Percentiles rank a stretch among this genome's conserved stretches.
Conservation (phyloP, 2,888 invertebrate genomes). For the Sympetrum striolatum region DNA sequence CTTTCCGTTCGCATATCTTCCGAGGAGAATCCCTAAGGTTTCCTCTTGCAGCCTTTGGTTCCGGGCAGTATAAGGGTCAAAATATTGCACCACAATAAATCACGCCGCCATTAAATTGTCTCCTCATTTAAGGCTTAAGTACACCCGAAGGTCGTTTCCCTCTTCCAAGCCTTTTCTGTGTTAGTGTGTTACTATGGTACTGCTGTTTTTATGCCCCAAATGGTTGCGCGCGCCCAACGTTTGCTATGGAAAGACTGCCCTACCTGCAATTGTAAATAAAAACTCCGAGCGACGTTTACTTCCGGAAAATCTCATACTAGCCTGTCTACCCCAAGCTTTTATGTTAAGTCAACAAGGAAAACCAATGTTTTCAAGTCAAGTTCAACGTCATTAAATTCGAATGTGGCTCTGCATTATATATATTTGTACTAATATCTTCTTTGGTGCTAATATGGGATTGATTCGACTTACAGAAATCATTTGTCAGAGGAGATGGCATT, state of each 20-base stretch:
- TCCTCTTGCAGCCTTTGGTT: background rate
- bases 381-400: too few species aligned
- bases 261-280: background rate
- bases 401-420: too few species aligned
- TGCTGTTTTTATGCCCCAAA: background rate
- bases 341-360: too few species aligned
- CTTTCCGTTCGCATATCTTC: background rate
- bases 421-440: too few species aligned
- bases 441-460: too few species aligned
- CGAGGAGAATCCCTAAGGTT: background rate
- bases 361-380: too few species aligned
- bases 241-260: background rate
- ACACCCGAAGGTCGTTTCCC: background rate
- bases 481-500: too few species aligned
- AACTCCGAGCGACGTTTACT: background rate
- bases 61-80: slow-evolving; percentile 19
- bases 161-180: background rate
- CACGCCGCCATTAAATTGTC: background rate
- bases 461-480: too few species aligned
- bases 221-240: background rate
- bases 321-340: too few species aligned
- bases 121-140: slow-evolving; percentile 5
- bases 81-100: slow-evolving; percentile 11
- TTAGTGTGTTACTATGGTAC: background rate
- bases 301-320: background rate